phyloP scores from a whole-genome alignment of 2,888 invertebrate genomes.

The Tenthredo amoena region DNA sequence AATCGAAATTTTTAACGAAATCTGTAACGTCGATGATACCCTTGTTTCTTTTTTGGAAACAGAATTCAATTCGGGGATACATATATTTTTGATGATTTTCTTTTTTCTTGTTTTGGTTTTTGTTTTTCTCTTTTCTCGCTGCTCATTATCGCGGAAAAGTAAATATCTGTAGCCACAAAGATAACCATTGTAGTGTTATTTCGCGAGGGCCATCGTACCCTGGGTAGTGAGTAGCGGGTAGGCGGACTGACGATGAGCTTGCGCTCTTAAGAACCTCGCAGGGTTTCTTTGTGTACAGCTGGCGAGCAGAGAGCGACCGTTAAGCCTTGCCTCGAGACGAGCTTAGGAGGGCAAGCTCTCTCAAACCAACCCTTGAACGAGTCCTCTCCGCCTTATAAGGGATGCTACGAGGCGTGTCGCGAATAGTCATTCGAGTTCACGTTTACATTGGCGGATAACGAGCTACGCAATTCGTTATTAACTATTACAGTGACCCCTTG shows the following conservation, averaged over 20 bases:
- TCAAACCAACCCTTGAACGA: slow-evolving; percentile 22
- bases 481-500: neutral
- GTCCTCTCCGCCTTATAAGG: neutral
- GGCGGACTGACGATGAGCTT: neutral
- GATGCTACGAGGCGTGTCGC: slow-evolving; percentile 16
- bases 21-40: neutral
- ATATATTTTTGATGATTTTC: neutral
- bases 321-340: slow-evolving; percentile 43
- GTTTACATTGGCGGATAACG: neutral
- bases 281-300: slow-evolving; percentile 8
- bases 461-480: neutral
- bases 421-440: slow-evolving; percentile 19
- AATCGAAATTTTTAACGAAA: neutral
- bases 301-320: slow-evolving; percentile 17
- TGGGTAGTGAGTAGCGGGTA: neutral
- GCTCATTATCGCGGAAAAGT: neutral
- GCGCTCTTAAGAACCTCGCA: slow-evolving; percentile 2
- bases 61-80: neutral
- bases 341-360: slow-evolving; percentile 44
- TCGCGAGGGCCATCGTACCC: neutral
- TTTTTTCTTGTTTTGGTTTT: too few species aligned
- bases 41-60: neutral
- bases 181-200: slow-evolving; percentile 9
- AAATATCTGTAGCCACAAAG: neutral
- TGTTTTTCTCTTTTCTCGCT: neutral